Evolutionary conservation across 2,113 vertebrate species (phyloP).

Genomic region (Oncorhynchus mykiss): DNA sequence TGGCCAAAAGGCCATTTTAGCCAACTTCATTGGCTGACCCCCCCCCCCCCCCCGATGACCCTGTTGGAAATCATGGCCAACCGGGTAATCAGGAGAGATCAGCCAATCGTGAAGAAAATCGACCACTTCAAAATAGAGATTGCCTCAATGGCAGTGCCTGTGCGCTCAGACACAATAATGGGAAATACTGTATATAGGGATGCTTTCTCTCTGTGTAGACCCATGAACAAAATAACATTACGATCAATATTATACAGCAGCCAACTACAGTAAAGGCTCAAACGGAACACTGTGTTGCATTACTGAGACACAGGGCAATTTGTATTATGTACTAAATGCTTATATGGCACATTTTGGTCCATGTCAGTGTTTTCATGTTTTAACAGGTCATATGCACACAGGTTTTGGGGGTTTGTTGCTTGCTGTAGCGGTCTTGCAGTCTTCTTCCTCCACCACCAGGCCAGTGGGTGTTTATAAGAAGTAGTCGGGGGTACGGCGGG

Average conservation of each 20-base stretch:
- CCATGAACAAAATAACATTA: constrained; percentile 71
- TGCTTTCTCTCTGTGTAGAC: no score
- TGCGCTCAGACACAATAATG: no score
- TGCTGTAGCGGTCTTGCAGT: constrained; percentile 27
- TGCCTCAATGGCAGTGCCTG: no score
- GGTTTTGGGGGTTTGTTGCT: constrained; percentile 16
- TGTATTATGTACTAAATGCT: constrained; percentile 75
- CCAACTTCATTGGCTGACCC: no score
- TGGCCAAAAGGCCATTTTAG: no score
- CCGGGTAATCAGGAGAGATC: no score
- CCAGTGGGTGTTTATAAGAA: constrained; percentile 77
- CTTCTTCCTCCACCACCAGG: no score
- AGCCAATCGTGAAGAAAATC: no score
- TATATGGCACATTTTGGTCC: constrained; percentile 89
- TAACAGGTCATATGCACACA: constrained; percentile 68
- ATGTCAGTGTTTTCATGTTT: constrained; percentile 76
- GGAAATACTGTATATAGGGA: no score
- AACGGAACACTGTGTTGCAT: constrained; percentile 63
- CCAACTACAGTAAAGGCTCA: constrained; percentile 71
- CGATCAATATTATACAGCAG: constrained; percentile 80
- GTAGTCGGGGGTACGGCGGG: constrained; percentile 88
- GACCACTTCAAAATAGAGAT: no score
- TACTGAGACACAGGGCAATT: constrained; percentile 73
- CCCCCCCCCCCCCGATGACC: no score
- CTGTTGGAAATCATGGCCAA: no score